phyloP scores from a whole-genome alignment of 2,113 vertebrate genomes.

The Ciconia boyciana region DNA sequence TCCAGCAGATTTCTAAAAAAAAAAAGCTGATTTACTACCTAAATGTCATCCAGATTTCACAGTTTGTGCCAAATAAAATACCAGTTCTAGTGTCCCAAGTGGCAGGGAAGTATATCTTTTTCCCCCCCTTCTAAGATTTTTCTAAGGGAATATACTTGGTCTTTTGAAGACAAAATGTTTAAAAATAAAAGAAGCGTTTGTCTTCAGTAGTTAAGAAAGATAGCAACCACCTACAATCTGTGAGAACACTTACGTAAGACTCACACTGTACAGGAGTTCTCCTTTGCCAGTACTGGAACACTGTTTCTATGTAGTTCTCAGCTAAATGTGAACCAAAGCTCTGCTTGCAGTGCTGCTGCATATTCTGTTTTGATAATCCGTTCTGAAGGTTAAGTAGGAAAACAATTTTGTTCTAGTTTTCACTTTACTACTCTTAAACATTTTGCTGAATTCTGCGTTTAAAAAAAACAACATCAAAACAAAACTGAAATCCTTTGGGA shows the following conservation, averaged over 20 bases:
- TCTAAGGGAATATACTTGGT: slow-evolving; percentile 29
- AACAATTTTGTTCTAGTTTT: neutral
- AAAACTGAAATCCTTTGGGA: neutral
- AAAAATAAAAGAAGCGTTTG: slow-evolving; percentile 48
- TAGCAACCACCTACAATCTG: slow-evolving; percentile 54
- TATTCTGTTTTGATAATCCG: neutral
- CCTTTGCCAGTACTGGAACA: neutral
- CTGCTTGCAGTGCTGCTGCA: neutral
- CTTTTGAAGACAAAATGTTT: slow-evolving; percentile 47
- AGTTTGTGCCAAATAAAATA: neutral
- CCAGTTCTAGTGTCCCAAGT: neutral
- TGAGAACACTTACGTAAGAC: slow-evolving; percentile 48
- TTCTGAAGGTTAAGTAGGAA: neutral
- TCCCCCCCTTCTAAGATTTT: neutral
- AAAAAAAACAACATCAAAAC: neutral
- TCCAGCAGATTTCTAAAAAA: neutral
- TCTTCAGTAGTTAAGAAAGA: slow-evolving; percentile 29
- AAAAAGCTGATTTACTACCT: neutral
- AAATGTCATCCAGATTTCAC: neutral
- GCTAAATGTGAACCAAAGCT: neutral
- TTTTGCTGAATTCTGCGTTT: neutral
- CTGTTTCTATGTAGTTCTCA: neutral
- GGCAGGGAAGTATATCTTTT: neutral
- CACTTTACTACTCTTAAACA: neutral
- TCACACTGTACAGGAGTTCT: neutral